Percentiles rank a stretch among this genome's conserved stretches.
Evolutionary conservation across 2,888 invertebrate species (phyloP).

Genomic region (Rhingia rostrata): DNA sequence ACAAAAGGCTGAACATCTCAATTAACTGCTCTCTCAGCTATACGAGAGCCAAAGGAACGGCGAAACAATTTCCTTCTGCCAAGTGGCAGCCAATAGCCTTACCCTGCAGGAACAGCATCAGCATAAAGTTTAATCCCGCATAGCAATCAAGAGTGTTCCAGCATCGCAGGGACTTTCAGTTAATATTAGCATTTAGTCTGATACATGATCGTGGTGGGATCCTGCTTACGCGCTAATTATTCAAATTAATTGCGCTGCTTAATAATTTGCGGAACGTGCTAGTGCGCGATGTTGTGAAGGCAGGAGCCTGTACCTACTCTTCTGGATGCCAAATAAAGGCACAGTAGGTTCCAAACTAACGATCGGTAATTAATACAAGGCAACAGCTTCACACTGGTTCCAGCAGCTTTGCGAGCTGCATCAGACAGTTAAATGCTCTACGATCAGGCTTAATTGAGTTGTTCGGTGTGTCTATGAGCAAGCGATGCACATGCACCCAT

Average conservation of each 20-base stretch:
- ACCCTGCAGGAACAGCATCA: constrained; percentile 3
- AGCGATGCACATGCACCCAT: constrained; percentile 34
- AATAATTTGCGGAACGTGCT: constrained; percentile 75
- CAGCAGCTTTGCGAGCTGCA: constrained; percentile 18
- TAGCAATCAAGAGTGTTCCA: constrained; percentile 56
- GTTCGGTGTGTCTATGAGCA: constrained; percentile 73
- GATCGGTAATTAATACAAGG: constrained; percentile 76
- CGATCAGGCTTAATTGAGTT: constrained; percentile 75
- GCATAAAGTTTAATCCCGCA: constrained; percentile 56
- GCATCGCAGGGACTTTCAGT: constrained; percentile 55
- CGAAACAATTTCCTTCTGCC: constrained; percentile 14
- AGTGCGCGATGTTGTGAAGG: constrained; percentile 27
- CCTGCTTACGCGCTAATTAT: constrained; percentile 76
- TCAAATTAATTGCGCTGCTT: constrained; percentile 76
- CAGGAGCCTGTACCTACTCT: constrained; percentile 18
- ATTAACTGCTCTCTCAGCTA: constrained; percentile 72
- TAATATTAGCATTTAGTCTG: constrained; percentile 73
- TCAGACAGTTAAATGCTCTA: constrained; percentile 60
- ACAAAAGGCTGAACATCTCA: constrained; percentile 75
- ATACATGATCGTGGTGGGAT: constrained; percentile 74
- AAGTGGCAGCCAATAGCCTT: neutral
- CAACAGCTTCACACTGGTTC: constrained; percentile 66
- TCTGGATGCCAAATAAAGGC: constrained; percentile 67
- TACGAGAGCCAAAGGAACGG: constrained; percentile 36
- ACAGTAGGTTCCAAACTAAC: constrained; percentile 75